Conservation (phyloP, 2,888 invertebrate genomes). For the Dorcus parallelipipedus region DNA sequence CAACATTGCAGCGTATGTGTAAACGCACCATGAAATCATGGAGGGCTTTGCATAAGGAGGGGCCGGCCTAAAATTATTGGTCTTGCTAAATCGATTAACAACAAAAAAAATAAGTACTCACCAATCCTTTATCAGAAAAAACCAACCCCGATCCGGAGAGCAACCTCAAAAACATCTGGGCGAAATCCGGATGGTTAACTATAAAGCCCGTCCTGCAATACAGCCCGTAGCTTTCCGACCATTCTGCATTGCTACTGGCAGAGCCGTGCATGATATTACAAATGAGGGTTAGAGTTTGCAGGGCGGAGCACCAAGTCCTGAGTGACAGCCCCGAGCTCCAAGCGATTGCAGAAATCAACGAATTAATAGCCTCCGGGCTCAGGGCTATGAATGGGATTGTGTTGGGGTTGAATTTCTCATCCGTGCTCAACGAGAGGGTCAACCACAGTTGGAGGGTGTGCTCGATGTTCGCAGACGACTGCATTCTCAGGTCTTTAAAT, state of each 20-base stretch:
- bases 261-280: constrained; percentile 58
- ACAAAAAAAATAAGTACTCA: constrained; percentile 39
- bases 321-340: constrained; percentile 67
- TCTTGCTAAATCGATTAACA: not conserved
- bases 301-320: constrained; percentile 74
- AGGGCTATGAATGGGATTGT: constrained; percentile 63
- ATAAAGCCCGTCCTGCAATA: constrained; percentile 63
- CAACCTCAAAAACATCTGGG: constrained; percentile 64
- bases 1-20: constrained; percentile 63
- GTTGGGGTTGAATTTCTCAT: constrained; percentile 56
- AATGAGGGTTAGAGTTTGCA: constrained; percentile 72
- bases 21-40: constrained; percentile 68
- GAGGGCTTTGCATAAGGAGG: constrained; percentile 69
- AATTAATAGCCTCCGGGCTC: constrained; percentile 62
- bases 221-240: constrained; percentile 31
- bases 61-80: constrained; percentile 61
- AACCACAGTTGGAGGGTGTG: constrained; percentile 84
- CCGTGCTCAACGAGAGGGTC: constrained; percentile 56
- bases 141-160: constrained; percentile 63
- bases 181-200: constrained; percentile 63
- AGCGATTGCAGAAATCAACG: constrained; percentile 63
- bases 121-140: constrained; percentile 53
- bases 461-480: constrained; percentile 75
- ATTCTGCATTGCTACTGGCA: constrained; percentile 28
- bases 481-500: constrained; percentile 64